These are phyloP conservation scores for Sebastes minor DNA, from an alignment of 2,797 vertebrate genomes.

Conservation along the genomic window DNA sequence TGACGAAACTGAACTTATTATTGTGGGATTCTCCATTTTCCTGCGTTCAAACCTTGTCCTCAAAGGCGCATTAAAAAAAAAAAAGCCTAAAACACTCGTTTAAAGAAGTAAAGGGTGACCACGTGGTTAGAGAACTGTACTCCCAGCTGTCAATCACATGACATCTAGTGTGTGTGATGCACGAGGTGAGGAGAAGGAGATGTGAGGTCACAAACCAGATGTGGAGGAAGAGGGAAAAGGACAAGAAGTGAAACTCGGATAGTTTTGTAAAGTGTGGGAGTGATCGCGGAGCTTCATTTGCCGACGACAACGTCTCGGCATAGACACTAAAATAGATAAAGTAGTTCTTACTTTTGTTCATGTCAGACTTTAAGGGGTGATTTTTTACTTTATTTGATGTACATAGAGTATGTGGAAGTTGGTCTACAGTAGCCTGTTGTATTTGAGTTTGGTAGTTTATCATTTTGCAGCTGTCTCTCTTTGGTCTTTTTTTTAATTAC, in stretches of 20 bases:
- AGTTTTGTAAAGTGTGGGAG: slow-evolving; percentile 7
- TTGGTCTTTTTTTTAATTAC: slow-evolving; percentile 19
- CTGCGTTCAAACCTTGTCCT: background rate
- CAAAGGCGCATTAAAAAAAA: background rate
- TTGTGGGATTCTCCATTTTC: slow-evolving; percentile 9
- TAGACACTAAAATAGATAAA: slow-evolving; percentile 50
- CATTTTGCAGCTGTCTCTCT: slow-evolving; percentile 7
- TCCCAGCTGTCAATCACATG: slow-evolving; percentile 29
- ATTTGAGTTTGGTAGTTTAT: slow-evolving; percentile 27
- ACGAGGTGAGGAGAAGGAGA: background rate
- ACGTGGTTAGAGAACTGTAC: background rate
- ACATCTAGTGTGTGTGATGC: background rate
- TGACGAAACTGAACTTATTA: background rate
- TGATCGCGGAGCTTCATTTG: slow-evolving; percentile 6
- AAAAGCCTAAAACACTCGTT: slow-evolving; percentile 8
- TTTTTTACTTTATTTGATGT: slow-evolving; percentile 47
- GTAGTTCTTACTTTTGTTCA: slow-evolving; percentile 35
- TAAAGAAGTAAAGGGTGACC: slow-evolving; percentile 1
- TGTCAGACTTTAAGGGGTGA: slow-evolving; percentile 20
- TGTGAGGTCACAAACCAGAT: background rate
- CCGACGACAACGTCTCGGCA: slow-evolving; percentile 23
- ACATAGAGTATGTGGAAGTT: slow-evolving; percentile 40
- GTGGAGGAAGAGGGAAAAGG: slow-evolving; percentile 25
- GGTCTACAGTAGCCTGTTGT: slow-evolving; percentile 20
- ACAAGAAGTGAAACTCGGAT: slow-evolving; percentile 28